Base-by-base conservation (phyloP, 2,888 invertebrate genomes). In the Ectemnius lituratus region DNA sequence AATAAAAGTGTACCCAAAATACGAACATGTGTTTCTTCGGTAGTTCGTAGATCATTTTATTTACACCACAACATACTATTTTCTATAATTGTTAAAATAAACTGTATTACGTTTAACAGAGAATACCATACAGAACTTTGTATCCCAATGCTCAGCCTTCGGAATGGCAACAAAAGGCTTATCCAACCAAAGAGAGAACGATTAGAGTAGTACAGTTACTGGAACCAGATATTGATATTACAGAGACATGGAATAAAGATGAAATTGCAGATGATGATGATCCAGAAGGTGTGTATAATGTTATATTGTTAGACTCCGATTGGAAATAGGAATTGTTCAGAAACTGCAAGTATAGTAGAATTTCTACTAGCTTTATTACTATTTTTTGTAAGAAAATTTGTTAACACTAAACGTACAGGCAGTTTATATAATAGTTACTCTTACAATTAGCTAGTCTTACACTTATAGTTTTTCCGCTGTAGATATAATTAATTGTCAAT, bases 131-230 rank as follows among this genome's bases (percentile, higher is more conserved):
- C 81, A 91, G 93, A 79, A 91, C 91, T 4, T 82, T 94, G 13
- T 93, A 93, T 89, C 94, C 94, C 16, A 89, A 94, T 79, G 93
- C 94, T 0, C 79, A 88, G 4, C 86, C 89, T 47, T 85, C 86
- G 4, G 93, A 94, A 84, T 94, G 92, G 92, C 91, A 91, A 76
- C 86, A 87, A 13, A 93, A 93, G 85, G 89, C 88, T 68, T 85
- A 85, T 76, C 58, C 84, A 11, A 85, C 87, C 2, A 91, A 90
- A 71, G 94, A 94, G 80, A 92, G 92, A 79, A 84, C 86, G 0
- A 86, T 94, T 5, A 89, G 92, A 68, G 91, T 92, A 58, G 87
- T 94, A 6, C 92, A 92, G 82, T 88, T 95, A 28, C 89, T 93
- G n/a, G 91, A 94, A 89, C 93, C 93, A 0, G 90, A 92, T 74